Percentiles rank a stretch among this genome's conserved stretches.
Conservation (phyloP, 2,888 invertebrate species). For the Protodeltote pygarga region DNA sequence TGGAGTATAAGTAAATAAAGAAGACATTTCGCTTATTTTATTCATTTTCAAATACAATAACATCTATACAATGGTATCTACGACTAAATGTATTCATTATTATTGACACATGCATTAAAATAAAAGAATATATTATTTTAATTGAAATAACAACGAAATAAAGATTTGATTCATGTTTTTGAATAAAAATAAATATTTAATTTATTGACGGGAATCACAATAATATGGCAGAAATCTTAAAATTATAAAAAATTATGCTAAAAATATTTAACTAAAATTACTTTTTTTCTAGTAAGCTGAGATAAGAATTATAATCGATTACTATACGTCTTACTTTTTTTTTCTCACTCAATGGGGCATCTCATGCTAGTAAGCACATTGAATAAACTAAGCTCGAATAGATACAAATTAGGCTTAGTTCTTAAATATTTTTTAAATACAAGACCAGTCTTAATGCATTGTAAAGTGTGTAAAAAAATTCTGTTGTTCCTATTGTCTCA, state of each 20-base stretch:
- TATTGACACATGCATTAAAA: slow-evolving; percentile 81
- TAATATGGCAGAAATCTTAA: slow-evolving; percentile 37
- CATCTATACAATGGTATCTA: slow-evolving; percentile 86
- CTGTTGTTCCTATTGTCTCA: no score
- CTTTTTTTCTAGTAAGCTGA: slow-evolving; percentile 13
- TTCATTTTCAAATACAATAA: slow-evolving; percentile 86
- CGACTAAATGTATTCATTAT: slow-evolving; percentile 79
- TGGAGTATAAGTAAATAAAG: slow-evolving; percentile 1
- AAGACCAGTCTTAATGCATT: slow-evolving; percentile 3
- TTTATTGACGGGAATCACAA: slow-evolving; percentile 60
- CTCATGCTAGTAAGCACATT: slow-evolving; percentile 26
- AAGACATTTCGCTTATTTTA: slow-evolving; percentile 72
- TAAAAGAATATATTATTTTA: slow-evolving; percentile 52
- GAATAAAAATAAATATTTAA: slow-evolving; percentile 52
- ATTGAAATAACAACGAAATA: slow-evolving; percentile 33
- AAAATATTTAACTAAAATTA: slow-evolving; percentile 25
- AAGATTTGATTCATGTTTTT: slow-evolving; percentile 49
- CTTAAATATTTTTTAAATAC: background rate
- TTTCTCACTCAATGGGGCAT: slow-evolving; percentile 39
- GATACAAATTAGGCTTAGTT: slow-evolving; percentile 13
- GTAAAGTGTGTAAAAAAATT: no score
- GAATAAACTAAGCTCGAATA: background rate
- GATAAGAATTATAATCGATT: slow-evolving; percentile 18
- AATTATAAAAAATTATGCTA: slow-evolving; percentile 30
- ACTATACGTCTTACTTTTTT: slow-evolving; percentile 15